These are phyloP conservation scores for Aphis craccivora DNA, from an alignment of 1,140 invertebrate species.

Conservation along the genomic window DNA sequence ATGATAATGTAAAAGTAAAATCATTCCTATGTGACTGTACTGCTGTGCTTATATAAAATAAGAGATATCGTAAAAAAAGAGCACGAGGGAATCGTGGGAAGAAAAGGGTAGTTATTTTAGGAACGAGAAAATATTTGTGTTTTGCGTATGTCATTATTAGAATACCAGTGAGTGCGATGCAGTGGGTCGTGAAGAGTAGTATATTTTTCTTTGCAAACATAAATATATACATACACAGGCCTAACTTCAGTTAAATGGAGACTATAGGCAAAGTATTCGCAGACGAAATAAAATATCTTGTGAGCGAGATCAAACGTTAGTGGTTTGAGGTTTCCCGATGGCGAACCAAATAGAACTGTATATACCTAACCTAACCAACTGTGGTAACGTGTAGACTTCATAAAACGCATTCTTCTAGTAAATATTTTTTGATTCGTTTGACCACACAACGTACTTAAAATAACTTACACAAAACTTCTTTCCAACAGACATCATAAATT, in stretches of 20 bases:
- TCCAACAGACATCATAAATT: no score
- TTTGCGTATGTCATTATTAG: not conserved
- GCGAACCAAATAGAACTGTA: not conserved
- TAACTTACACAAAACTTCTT: not conserved
- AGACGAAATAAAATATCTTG: not conserved
- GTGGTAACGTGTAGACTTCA: not conserved
- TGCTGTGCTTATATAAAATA: not conserved
- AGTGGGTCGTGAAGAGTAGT: not conserved
- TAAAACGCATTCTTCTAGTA: constrained; percentile 19
- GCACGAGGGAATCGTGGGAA: no score
- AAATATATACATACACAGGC: not conserved
- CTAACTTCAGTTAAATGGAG: not conserved
- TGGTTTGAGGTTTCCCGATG: no score
- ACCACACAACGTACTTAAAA: not conserved
- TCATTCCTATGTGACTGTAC: not conserved
- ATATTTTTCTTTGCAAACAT: not conserved
- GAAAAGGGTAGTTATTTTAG: not conserved
- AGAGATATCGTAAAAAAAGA: not conserved
- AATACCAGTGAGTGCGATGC: not conserved
- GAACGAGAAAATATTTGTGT: not conserved
- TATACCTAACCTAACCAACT: no score
- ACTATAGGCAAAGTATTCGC: not conserved
- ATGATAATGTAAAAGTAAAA: not conserved
- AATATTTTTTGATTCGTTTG: constrained; percentile 21
- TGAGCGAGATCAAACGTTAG: not conserved